These are phyloP conservation scores for Callyntrura guangdongensis DNA, from an alignment of 2,888 invertebrate species.

Conservation along the genomic window DNA sequence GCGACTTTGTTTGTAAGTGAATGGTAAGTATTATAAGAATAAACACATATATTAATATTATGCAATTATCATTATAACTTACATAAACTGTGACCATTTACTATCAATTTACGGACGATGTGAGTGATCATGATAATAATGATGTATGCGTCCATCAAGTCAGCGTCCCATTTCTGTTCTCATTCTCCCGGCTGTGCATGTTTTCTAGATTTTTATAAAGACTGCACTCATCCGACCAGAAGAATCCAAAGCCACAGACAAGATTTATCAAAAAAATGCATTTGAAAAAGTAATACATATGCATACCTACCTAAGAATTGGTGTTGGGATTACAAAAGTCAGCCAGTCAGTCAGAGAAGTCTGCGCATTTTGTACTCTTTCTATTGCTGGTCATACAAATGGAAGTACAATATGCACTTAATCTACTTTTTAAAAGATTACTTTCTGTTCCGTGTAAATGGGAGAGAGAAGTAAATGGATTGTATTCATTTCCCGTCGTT, in stretches of 20 bases:
- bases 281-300: neutral
- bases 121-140: conserved; percentile 30
- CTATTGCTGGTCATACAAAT: neutral
- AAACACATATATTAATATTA: neutral
- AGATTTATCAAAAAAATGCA: conserved; percentile 35
- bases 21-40: neutral
- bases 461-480: neutral
- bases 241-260: conserved; percentile 42
- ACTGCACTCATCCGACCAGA: neutral
- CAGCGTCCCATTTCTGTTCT: conserved; percentile 25
- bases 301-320: too few relatives aligned
- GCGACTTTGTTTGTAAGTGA: neutral
- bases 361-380: neutral
- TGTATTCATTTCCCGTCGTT: conserved; percentile 21
- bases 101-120: conserved; percentile 55
- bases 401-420: conserved; percentile 5
- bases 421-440: conserved; percentile 34
- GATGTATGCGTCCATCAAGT: conserved; percentile 43
- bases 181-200: neutral
- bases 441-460: neutral
- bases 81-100: conserved; percentile 63
- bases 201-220: conserved; percentile 38
- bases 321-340: too few relatives aligned
- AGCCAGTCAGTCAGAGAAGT: neutral
- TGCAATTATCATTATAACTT: conserved; percentile 59